Base-by-base conservation (phyloP, 2,797 vertebrate genomes). In the Esox masquinongy region DNA sequence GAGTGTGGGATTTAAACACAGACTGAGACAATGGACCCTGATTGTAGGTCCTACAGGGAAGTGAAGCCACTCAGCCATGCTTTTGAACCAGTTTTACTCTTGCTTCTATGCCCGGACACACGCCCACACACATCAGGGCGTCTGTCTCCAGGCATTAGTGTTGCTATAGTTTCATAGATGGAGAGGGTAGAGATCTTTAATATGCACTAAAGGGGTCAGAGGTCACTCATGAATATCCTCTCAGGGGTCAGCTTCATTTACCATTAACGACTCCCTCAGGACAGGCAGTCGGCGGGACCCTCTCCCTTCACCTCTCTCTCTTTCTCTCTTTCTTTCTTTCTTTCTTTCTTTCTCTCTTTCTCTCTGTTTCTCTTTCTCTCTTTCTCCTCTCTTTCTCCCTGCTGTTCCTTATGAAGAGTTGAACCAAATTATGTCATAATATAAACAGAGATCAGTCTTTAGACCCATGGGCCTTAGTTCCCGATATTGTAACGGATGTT, bases 391-490 rank as follows among this genome's bases (percentile, higher is more conserved):
- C 29, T 31, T 31, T 31, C 51, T 39, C 39, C 22, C 9, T 0
- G 74, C 67, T 72, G 53, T 72, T 24, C 15, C 17, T 75, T 73
- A 51, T 49, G 68, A 69, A 77, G 76, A 84, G 80, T 86, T 86
- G 6, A 24, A 69, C 59, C 77, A 17, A 74, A 72, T 39, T 11
- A 19, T 74, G 3, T 69, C 15, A 61, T 68, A 49, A 12, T 19
- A 75, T 68, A 6, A 64, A 61, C 74, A 19, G 24, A n/a, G 11
- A 39, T 69, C 31, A 16, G 34, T 4, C 68, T 66, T 51, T 74
- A 73, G 51, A 39, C 69, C 75, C 50, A 49, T 9, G 39, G 14
- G 17, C 43, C 39, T 16, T 34, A 1, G 49, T 56, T 31, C 1
- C 70, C 47, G 67, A 47, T 47, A 47, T 47, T 11, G 43, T 47